Base-by-base conservation (phyloP, 2,113 vertebrate genomes). In the Chaetodon trifascialis region DNA sequence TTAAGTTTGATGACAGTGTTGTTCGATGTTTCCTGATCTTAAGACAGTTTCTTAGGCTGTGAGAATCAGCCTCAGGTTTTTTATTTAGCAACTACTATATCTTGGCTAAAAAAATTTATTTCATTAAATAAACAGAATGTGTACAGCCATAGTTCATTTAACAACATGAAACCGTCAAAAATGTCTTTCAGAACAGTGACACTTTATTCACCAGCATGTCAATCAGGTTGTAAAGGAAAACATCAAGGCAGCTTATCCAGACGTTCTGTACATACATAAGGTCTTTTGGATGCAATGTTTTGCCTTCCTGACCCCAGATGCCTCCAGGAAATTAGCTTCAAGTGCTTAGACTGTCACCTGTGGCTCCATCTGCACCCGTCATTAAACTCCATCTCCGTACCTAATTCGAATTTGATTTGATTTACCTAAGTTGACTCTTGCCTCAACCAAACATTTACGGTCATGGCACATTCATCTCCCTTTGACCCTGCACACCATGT, bases 391-490 rank as follows among this genome's bases (percentile, higher is more conserved):
- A 66, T 59, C 52, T 79, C 44, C 79, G 44, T 14, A 47, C 80
- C 30, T 80, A 84, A 88, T 73, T 86, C 52, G 0, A 60, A 69
- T 76, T 76, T 82, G 66, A 82, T 87, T 82, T 82, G 70, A 79
- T 88, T 90, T 69, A 89, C 80, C 79, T 84, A 17, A 71, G 71
- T 66, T 73, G 84, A 86, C 83, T 82, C 74, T 68, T 69, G 19
- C 68, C 72, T 80, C n/a, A 49, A 47, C 54, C 40, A 83, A 70
- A 73, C 80, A 54, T 74, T 76, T 73, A 56, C 36, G 74, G 73
- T 87, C 86, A 82, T 14, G 69, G 21, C 56, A 71, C 80, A 51
- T 62, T 77, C 40, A 92, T 91, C 86, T 86, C 76, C 23, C 10
- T 83, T 63, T 92, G 80, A 93, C 82, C 87, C 72, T 5, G 40